Percentiles rank a stretch among this genome's conserved stretches.
Evolutionary conservation across 2,113 vertebrate species (phyloP).

Genomic region (Orthochromis malagaraziensis): DNA sequence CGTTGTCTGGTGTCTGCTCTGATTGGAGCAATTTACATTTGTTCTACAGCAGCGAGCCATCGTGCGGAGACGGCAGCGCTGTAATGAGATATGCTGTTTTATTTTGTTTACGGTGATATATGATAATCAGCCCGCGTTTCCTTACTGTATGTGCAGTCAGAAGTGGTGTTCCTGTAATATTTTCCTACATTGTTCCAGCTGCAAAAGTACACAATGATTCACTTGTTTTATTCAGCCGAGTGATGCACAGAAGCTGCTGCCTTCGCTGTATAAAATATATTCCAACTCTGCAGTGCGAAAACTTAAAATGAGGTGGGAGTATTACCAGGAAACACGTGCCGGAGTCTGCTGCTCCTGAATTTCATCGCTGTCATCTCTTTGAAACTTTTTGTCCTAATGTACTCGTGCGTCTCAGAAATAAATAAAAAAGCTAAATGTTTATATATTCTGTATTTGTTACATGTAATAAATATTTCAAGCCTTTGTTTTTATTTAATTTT

Average conservation of each 20-base stretch:
- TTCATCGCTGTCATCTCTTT: background rate
- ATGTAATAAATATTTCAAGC: background rate
- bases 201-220: background rate
- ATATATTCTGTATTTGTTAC: background rate
- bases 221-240: background rate
- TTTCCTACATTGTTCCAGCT: background rate
- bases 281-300: background rate
- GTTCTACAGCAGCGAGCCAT: background rate
- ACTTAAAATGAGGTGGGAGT: background rate
- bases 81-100: conserved; percentile 10
- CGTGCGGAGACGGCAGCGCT: background rate
- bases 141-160: background rate
- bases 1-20: background rate
- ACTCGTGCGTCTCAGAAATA: background rate
- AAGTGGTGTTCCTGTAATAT: background rate
- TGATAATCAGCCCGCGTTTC: background rate
- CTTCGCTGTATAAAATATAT: background rate
- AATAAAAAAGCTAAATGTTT: background rate
- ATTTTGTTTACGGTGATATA: conserved; percentile 8
- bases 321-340: background rate
- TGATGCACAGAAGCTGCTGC: background rate
- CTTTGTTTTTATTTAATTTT: background rate
- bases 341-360: background rate
- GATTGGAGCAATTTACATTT: conserved; percentile 17
- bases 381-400: background rate